Conservation (phyloP, 2,888 invertebrate genomes). For the Athetis lepigone region DNA sequence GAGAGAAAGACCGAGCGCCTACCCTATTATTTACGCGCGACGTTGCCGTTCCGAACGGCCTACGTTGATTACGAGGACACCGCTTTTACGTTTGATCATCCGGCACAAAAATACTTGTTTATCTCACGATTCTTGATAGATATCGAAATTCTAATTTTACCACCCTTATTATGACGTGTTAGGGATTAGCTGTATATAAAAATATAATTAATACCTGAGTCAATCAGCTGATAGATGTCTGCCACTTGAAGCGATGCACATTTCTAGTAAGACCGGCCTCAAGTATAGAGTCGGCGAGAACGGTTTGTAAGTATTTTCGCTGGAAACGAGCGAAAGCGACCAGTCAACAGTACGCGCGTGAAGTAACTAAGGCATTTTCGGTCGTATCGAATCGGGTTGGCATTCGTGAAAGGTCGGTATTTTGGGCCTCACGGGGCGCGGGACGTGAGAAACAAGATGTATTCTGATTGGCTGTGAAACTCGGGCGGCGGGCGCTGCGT, state of each 20-base stretch:
- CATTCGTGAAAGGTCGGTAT: conserved; percentile 89
- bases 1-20: conserved; percentile 90
- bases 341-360: conserved; percentile 82
- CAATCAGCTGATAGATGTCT: conserved; percentile 58
- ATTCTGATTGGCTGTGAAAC: conserved; percentile 75
- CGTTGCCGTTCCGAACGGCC: conserved; percentile 88
- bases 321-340: conserved; percentile 84
- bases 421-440: conserved; percentile 83
- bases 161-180: conserved; percentile 50
- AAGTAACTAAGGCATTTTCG: conserved; percentile 90
- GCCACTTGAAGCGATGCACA: conserved; percentile 51
- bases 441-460: conserved; percentile 74
- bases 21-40: conserved; percentile 91
- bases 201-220: conserved; percentile 71
- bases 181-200: conserved; percentile 38
- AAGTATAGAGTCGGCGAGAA: conserved; percentile 55
- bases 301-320: conserved; percentile 71
- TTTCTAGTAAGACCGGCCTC: conserved; percentile 51
- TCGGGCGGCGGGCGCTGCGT: conserved; percentile 83
- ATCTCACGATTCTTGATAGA: conserved; percentile 66
- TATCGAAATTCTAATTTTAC: conserved; percentile 60
- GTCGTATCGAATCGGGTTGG: conserved; percentile 89
- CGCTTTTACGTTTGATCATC: conserved; percentile 90
- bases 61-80: conserved; percentile 91
- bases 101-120: conserved; percentile 79